Base-by-base conservation (phyloP, 2,888 invertebrate species). In the Aproaerema taeniolella region DNA sequence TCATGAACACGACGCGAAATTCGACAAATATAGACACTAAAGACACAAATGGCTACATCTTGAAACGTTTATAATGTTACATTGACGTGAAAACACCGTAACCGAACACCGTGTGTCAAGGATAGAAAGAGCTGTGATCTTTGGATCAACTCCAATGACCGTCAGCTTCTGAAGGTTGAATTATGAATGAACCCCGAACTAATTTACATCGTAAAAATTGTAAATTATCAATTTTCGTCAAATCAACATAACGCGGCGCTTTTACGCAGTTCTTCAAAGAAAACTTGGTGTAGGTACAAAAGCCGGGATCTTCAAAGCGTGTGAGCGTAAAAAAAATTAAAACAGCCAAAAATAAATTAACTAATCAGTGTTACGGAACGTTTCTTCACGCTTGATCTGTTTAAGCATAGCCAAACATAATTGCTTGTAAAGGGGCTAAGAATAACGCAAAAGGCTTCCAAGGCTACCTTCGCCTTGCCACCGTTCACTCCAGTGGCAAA, bases 61-160 rank as follows among this genome's bases (percentile, higher is more conserved):
- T 28, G 28, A 28, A 35, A 28, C 11, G 35, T 12, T 12, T n/a
- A 32, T 41, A 14, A 33, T 12, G 16, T 41, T 41, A 29, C 38
- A 15, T 2, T 20, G 15, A 29, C 20, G 28, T 36, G 14, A 20
- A 35, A 15, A 16, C 31, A 28, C 15, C 31, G 58, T 57, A 58
- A 53, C 54, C 46, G 54, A 55, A 58, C 46, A 55, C 56, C 53
- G 45, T 55, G 49, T 65, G 68, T 70, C 72, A 70, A 70, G 69
- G 67, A 68, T 66, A 55, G 55, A 65, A 68, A 58, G 64, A 65
- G 55, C 58, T 55, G 65, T 67, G 55, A 49, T 61, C 55, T 63
- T 70, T 71, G 72, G 73, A 58, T 43, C 38, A 41, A 33, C 39
- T 62, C 71, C 72, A 72, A 67, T 48, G 42, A 61, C 61, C 63